A percentile compares a stretch with the other conserved stretches of the same genome.
phyloP scores from a whole-genome alignment of 2,113 vertebrate species.

The Phyllostomus discolor region DNA sequence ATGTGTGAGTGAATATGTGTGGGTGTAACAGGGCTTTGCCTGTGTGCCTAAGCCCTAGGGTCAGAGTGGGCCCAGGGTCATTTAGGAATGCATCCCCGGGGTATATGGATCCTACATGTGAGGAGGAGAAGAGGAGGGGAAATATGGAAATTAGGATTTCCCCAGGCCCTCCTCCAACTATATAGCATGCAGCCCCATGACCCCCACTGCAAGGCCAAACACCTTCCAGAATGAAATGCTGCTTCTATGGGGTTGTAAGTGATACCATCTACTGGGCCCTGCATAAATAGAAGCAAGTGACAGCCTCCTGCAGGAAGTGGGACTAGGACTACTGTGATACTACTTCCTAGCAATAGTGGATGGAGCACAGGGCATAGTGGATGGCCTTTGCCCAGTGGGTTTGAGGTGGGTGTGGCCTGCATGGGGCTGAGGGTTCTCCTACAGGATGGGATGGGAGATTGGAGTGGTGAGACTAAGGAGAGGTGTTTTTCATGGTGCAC shows the following conservation, averaged over 20 bases:
- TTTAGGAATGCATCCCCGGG: not conserved
- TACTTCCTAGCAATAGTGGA: slow-evolving; percentile 93
- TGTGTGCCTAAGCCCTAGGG: not conserved
- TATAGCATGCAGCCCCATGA: not conserved
- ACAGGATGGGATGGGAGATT: too few relatives aligned
- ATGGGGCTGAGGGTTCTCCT: too few relatives aligned
- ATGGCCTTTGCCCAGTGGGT: not conserved
- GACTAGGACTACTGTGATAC: slow-evolving; percentile 92
- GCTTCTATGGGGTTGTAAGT: slow-evolving; percentile 91
- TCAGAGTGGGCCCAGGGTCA: not conserved
- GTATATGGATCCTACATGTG: not conserved
- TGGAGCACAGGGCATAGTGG: not conserved
- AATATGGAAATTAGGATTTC: not conserved
- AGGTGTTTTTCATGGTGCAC: slow-evolving; percentile 90
- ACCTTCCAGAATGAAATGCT: slow-evolving; percentile 97
- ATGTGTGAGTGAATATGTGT: not conserved
- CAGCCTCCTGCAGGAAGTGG: slow-evolving; percentile 88
- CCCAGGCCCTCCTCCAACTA: not conserved
- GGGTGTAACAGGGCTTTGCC: not conserved
- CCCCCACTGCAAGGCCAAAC: slow-evolving; percentile 93
- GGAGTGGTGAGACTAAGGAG: too few relatives aligned
- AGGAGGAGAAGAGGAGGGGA: not conserved
- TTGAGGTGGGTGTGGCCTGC: not conserved
- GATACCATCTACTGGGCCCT: slow-evolving; percentile 91
- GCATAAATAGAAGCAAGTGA: slow-evolving; percentile 95